Evolutionary conservation across 2,888 invertebrate species (phyloP), one percentile per base, ranked within the genome.

Genomic region (Eurois occulta): DNA sequence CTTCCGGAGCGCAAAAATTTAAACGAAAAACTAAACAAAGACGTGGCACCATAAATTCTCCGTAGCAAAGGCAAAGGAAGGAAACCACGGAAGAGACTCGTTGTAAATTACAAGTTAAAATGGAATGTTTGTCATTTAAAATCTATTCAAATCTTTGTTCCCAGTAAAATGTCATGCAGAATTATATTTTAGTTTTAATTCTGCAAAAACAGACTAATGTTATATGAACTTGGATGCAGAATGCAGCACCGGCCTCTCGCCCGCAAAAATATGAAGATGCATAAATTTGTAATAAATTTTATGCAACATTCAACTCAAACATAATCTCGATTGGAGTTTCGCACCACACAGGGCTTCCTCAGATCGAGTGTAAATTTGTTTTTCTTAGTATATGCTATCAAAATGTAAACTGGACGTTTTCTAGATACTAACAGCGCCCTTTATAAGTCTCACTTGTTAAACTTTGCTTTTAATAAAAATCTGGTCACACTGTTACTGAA

Each of bases 21-120:
- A 16, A 83, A 84, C 66, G 75, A 77, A 86, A 72, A 83, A 78
- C 86, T 67, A 76, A 85, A 85, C 84, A 85, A 85, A 80, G 80
- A 68, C 72, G n/a, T 21, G 58, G 62, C 24, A 46, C 77, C 64
- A 85, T 88, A 89, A 88, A 87, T 89, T 77, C 58, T 38, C 48
- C 1, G 72, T 52, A 69, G 74, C 77, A 84, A 80, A 70, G 72
- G 69, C 75, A 77, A 71, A 77, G 89, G 85, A 85, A 89, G 86
- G 80, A 86, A 84, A 66, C 78, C 62, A 1, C 81, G 88, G 88
- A 89, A 81, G 72, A 48, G 73, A 67, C 72, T 77, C 70, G 79
- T 77, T 70, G 78, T 87, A 79, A 89, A 85, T 88, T 84, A 81
- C 78, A 58, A 77, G 58, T 68, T 65, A 62, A 73, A 58, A 60